Evolutionary conservation across 2,888 invertebrate species (phyloP).

Genomic region (Mythimna albipuncta): DNA sequence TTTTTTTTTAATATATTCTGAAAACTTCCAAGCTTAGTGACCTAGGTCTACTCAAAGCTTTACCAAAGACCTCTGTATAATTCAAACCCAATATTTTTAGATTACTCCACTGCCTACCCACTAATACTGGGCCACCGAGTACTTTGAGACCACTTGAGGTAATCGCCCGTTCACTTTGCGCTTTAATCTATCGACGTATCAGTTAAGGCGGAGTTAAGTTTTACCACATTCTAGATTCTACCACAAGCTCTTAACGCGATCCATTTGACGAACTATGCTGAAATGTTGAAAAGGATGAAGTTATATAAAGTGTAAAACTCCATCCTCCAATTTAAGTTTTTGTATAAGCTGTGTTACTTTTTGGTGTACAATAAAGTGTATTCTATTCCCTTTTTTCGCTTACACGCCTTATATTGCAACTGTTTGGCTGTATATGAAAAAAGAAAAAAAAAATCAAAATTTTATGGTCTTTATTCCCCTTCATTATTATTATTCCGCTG

Average conservation of each 20-base stretch:
- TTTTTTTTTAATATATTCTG: background rate
- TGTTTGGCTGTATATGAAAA: background rate
- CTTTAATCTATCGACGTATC: slow-evolving; percentile 54
- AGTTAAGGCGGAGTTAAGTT: slow-evolving; percentile 42
- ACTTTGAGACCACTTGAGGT: slow-evolving; percentile 69
- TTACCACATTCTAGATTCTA: background rate
- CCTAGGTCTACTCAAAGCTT: background rate
- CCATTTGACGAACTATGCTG: no score
- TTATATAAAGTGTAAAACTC: no score
- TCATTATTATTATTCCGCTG: no score
- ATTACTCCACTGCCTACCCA: slow-evolving; percentile 11
- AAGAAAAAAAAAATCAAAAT: no score
- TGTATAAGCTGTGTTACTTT: no score
- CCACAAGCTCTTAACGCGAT: no score
- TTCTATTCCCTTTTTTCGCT: no score
- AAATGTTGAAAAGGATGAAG: no score
- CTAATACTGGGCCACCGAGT: slow-evolving; percentile 44
- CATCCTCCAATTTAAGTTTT: no score
- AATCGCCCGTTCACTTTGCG: slow-evolving; percentile 74
- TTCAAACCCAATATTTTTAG: background rate
- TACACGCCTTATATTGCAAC: no score
- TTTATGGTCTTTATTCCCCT: background rate
- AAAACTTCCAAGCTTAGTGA: background rate
- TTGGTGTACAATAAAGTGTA: no score
- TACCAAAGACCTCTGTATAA: background rate